Base-by-base conservation (phyloP, 1,140 invertebrate genomes). In the Drosophila bifasciata region DNA sequence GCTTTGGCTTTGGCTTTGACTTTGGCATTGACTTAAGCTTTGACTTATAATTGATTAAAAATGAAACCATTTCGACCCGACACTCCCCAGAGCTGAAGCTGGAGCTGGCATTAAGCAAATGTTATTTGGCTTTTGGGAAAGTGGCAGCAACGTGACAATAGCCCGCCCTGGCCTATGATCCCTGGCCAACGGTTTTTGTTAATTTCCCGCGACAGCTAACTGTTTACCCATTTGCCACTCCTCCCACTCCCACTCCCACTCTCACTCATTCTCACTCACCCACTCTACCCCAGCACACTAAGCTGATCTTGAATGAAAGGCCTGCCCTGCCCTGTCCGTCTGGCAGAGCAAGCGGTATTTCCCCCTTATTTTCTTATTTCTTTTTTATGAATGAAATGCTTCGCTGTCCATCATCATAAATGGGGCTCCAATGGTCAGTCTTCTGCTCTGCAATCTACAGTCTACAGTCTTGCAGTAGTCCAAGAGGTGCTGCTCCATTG, bases 341-440 rank as follows among this genome's bases (percentile, higher is more conserved):
- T 1, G 25, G 2, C 25, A 25, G 23, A 5, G 23, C 5, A 3
- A 28, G 28, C 28, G 28, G 8, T 25, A 15, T 41, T 25, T 28
- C 9, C 15, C 13, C 19, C 7, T n/a, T n/a, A 9, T 25, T 43
- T 43, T 16, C 1, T 17, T 39, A n/a, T n/a, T n/a, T n/a, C n/a
- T 16, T 28, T 48, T 55, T 55, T 32, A 25, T 84, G 81, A 85
- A 86, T 85, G 77, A 76, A 81, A 51, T 66, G 60, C 40, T 6
- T 3, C 23, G 28, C 16, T 43, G 60, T 28, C 61, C 45, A 28
- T 66, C 55, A 46, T 28, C 28, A 9, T 3, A 28, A 28, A 28
- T 28, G 28, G 28, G 28, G 28, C 9, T 28, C 28, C 28, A 9
- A 8, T 9, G 28, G 3, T 9, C 7, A 8, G 3, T 9, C 7